These are phyloP conservation scores for Gisinianus flammeolus DNA, from an alignment of 2,888 invertebrate genomes.

Conservation along the genomic window DNA sequence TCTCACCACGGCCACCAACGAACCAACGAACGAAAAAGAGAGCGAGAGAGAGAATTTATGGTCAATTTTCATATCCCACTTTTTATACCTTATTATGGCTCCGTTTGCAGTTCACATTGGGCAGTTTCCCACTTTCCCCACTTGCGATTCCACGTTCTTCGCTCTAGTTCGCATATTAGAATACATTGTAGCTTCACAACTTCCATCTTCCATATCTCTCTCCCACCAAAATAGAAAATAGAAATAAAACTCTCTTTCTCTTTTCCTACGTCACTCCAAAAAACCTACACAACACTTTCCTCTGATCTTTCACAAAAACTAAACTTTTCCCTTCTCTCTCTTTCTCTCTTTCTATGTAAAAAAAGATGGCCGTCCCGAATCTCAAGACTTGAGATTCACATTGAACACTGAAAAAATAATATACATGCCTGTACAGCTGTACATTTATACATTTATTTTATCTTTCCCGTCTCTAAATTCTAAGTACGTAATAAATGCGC, in stretches of 20 bases:
- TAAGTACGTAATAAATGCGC: neutral
- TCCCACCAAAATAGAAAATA: neutral
- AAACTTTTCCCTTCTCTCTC: no score
- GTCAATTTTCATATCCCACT: slow-evolving; percentile 36
- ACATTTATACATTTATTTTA: neutral
- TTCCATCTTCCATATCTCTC: no score
- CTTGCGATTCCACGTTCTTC: no score
- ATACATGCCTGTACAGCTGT: neutral
- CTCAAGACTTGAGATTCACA: neutral
- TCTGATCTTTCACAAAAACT: no score
- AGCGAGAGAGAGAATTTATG: slow-evolving; percentile 31
- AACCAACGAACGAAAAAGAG: no score
- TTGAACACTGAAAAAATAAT: neutral
- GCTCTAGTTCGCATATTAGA: neutral
- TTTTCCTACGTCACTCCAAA: neutral
- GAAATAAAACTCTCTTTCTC: neutral
- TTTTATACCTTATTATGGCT: slow-evolving; percentile 16
- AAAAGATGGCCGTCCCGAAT: no score
- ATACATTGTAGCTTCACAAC: neutral
- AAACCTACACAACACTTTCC: no score
- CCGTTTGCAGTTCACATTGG: neutral
- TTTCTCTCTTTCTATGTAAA: no score
- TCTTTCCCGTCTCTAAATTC: neutral
- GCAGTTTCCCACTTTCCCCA: no score
- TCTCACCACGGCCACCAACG: no score